Conservation (phyloP, 2,113 vertebrate species). For the Xiphophorus couchianus region DNA sequence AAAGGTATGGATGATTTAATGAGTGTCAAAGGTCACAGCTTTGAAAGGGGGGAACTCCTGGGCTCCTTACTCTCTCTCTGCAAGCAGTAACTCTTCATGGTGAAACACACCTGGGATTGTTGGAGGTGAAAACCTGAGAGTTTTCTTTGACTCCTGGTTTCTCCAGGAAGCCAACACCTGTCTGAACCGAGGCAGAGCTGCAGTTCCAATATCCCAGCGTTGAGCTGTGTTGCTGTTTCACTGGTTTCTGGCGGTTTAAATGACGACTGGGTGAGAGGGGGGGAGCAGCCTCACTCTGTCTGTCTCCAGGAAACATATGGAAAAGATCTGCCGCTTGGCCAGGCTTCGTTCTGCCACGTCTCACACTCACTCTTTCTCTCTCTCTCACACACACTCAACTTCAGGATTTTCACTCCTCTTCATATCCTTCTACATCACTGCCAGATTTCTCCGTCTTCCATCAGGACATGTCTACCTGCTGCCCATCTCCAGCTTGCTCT, state of each 20-base stretch:
- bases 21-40: not conserved
- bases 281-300: constrained; percentile 56
- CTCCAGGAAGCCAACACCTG: constrained; percentile 48
- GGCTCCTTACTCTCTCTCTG: not conserved
- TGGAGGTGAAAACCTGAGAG: constrained; percentile 23
- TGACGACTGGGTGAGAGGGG: constrained; percentile 60
- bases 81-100: not conserved
- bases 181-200: not conserved
- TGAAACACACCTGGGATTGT: constrained; percentile 1
- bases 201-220: not conserved
- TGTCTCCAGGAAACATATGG: constrained; percentile 91
- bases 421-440: not conserved
- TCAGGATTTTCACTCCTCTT: constrained; percentile 33
- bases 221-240: constrained; percentile 8
- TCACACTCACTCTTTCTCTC: constrained; percentile 72
- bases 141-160: constrained; percentile 6
- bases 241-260: constrained; percentile 61
- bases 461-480: not conserved
- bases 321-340: constrained; percentile 89
- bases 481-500: not conserved
- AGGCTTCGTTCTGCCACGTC: constrained; percentile 88
- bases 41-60: not conserved
- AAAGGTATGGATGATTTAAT: not conserved
- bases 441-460: not conserved
- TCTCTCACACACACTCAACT: constrained; percentile 10